Evolutionary conservation across 1,140 invertebrate genomes (phyloP), one percentile per base, ranked within the genome.

Genomic region (Drosophila arawakana): DNA sequence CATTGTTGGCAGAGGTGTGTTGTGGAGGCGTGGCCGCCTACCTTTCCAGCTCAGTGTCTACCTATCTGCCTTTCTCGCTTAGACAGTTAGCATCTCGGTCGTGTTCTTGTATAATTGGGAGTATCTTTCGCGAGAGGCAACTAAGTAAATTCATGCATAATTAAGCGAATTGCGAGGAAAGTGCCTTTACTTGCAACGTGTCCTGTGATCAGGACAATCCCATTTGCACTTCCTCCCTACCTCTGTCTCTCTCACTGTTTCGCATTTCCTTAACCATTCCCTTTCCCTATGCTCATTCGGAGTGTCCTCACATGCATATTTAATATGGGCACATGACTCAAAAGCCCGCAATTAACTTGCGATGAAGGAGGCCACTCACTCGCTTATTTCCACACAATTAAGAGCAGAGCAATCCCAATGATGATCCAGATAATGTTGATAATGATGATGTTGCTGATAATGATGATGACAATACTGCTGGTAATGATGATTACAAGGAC

Each of bases 61-160:
- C 18, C 25, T 5, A 1, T 30, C 25, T 3, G 2, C 25, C 3
- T 30, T 30, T 5, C 25, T 5, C 25, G 25, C 25, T 30, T 30
- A 30, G 25, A 10, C 30, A 15, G 43, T 39, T 59, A 18, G 67
- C 58, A 43, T 41, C 21, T 62, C 44, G 35, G 41, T 37, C 58
- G 66, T 41, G 52, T 62, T 25, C 66, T 58, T 70, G 66, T 74
- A 62, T 74, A 74, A 72, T 72, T 57, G 68, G 39, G n/a, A 71
- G 60, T 62, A 57, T 63, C 52, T 71, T 65, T 58, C 18, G 66
- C 60, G 58, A 55, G 35, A 18, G 15, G 46, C 34, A 34, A 34
- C 72, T 71, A 70, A 78, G 76, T 75, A 70, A 78, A 75, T 71
- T 78, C 76, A 75, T 78, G 72, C 76, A 78, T 78, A 78, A 78